phyloP scores from a whole-genome alignment of 2,797 vertebrate species.

The Chrosomus eos region DNA sequence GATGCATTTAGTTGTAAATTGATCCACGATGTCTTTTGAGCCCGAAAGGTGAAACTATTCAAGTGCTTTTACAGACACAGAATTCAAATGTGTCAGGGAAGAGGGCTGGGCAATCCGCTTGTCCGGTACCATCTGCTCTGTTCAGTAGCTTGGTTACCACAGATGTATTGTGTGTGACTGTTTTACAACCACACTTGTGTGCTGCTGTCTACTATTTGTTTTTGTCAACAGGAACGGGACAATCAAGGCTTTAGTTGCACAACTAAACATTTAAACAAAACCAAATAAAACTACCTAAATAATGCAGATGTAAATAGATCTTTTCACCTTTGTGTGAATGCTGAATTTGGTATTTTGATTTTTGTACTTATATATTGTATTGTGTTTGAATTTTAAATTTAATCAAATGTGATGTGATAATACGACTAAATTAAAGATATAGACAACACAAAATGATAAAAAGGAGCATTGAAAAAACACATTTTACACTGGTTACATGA shows the following conservation, averaged over 20 bases:
- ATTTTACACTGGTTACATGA: background rate
- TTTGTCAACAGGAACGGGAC: background rate
- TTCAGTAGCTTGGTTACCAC: slow-evolving; percentile 6
- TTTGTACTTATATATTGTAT: background rate
- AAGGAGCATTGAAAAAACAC: background rate
- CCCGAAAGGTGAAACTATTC: slow-evolving; percentile 23
- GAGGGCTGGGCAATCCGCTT: background rate
- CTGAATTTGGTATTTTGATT: background rate
- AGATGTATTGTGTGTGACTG: background rate
- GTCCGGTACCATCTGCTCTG: slow-evolving; percentile 22
- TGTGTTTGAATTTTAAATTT: background rate
- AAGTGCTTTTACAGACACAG: background rate
- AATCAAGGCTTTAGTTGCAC: background rate
- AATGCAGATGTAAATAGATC: background rate
- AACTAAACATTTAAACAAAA: slow-evolving; percentile 5
- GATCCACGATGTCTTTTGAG: background rate
- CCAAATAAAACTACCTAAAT: background rate
- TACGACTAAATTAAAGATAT: background rate
- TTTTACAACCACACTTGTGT: slow-evolving; percentile 27
- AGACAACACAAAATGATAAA: background rate
- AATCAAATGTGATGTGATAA: background rate
- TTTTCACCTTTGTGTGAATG: background rate
- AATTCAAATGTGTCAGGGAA: slow-evolving; percentile 5
- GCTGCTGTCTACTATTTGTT: background rate
- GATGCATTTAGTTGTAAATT: slow-evolving; percentile 15